A percentile compares a stretch with the other conserved stretches of the same genome.
Evolutionary conservation across 2,113 vertebrate species (phyloP).

Genomic region (Dryoscopus gambensis): DNA sequence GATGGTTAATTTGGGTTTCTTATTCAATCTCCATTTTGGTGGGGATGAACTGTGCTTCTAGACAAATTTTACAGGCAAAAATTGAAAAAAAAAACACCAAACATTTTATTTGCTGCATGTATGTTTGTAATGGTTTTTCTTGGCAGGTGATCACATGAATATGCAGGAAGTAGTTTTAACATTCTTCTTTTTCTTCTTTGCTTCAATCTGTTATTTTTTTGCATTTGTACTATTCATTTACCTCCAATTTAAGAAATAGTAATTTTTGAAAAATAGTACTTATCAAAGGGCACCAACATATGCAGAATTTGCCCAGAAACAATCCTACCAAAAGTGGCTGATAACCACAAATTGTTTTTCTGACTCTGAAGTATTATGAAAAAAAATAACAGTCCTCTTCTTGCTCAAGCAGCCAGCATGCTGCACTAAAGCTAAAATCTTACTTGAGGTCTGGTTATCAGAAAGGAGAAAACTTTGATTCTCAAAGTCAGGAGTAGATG

Average conservation of each 20-base stretch:
- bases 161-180: background rate
- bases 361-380: background rate
- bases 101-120: background rate
- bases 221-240: background rate
- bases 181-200: background rate
- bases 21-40: background rate
- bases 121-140: background rate
- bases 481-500: slow-evolving; percentile 51
- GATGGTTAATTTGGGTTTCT: background rate
- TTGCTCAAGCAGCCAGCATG: background rate
- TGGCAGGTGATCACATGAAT: background rate
- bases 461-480: slow-evolving; percentile 67
- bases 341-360: background rate
- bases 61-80: background rate
- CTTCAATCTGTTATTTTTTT: background rate
- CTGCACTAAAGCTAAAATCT: background rate
- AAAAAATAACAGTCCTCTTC: background rate
- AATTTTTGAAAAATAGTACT: background rate
- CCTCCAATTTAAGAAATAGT: background rate
- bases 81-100: background rate
- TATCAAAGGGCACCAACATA: background rate
- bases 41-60: background rate
- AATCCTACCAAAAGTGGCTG: background rate
- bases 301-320: background rate
- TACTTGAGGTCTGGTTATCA: slow-evolving; percentile 24